Conservation (phyloP, 2,888 invertebrate species). For the Lepidocyrtoides sp. region DNA sequence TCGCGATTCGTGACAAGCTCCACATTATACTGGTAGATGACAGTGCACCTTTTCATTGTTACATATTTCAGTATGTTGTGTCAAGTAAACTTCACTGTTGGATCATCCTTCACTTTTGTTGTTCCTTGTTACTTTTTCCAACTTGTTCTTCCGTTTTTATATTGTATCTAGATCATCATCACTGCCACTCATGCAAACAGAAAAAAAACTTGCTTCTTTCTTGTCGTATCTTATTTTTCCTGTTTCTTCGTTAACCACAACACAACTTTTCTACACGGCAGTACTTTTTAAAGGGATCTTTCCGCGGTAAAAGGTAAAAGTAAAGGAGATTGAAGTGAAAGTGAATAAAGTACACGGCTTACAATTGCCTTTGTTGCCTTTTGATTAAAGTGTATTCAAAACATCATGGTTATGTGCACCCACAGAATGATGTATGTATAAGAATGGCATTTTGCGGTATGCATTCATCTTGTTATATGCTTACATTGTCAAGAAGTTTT, state of each 20-base stretch:
- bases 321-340: not conserved
- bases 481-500: conserved; percentile 55
- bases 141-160: conserved; percentile 22
- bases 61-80: conserved; percentile 20
- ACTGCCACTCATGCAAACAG: conserved; percentile 57
- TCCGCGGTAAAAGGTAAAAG: not conserved
- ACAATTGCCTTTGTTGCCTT: conserved; percentile 2
- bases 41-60: conserved; percentile 21
- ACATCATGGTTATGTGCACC: not conserved
- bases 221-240: conserved; percentile 39
- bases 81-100: conserved; percentile 32
- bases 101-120: conserved; percentile 32
- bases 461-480: conserved; percentile 23
- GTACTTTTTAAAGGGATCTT: conserved; percentile 8
- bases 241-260: conserved; percentile 9
- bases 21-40: too few relatives aligned
- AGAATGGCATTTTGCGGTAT: conserved; percentile 8
- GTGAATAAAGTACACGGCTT: conserved; percentile 31
- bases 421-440: not conserved
- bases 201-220: conserved; percentile 58
- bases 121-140: conserved; percentile 3
- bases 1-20: too few relatives aligned
- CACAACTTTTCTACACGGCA: not conserved
- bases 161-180: conserved; percentile 50
- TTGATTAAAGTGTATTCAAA: conserved; percentile 59